phyloP scores from a whole-genome alignment of 2,888 invertebrate genomes.

The Mesoligia furuncula region DNA sequence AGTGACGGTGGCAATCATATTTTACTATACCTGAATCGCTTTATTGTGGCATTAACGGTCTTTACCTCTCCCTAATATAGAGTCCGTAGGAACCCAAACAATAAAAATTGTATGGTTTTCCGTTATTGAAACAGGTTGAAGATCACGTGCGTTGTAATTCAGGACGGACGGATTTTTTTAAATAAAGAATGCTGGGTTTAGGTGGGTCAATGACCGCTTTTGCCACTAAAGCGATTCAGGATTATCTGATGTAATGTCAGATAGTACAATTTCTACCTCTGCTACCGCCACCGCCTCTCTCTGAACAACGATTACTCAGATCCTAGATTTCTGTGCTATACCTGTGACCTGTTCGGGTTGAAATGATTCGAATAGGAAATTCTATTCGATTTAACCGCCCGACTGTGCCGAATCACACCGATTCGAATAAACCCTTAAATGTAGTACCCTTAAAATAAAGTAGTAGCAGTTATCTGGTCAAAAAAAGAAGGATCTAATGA shows the following conservation, averaged over 20 bases:
- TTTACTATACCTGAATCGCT: neutral
- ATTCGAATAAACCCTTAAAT: neutral
- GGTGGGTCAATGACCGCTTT: neutral
- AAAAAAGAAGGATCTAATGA: neutral
- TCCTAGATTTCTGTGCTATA: neutral
- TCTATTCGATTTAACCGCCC: neutral
- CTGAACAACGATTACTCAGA: neutral
- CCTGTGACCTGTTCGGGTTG: neutral
- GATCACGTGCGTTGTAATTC: too few species aligned
- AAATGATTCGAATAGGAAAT: neutral
- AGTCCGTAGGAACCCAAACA: too few species aligned
- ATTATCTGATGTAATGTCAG: neutral
- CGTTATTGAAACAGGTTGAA: too few species aligned
- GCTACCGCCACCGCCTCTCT: neutral
- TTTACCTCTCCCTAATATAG: too few species aligned
- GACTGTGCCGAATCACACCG: neutral
- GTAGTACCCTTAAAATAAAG: neutral
- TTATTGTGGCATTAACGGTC: neutral
- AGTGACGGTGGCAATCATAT: neutral
- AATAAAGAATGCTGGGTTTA: neutral
- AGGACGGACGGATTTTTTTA: neutral
- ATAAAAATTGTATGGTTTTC: too few species aligned
- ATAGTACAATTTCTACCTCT: neutral
- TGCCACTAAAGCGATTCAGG: neutral
- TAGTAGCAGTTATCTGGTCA: neutral